phyloP scores from a whole-genome alignment of 2,888 invertebrate species.

The Emmelina monodactyla region DNA sequence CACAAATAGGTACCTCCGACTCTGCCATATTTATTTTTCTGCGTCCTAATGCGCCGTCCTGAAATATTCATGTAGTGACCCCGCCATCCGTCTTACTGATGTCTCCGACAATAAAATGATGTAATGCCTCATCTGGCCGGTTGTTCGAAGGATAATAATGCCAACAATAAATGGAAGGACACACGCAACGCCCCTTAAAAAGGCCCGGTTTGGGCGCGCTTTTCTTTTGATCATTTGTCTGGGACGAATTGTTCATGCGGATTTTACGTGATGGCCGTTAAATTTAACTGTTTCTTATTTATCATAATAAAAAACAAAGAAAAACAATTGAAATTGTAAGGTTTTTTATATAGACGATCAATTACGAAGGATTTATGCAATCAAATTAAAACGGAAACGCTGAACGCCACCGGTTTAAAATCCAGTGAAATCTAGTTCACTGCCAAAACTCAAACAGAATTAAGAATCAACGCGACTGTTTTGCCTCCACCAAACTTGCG shows the following conservation, averaged over 20 bases:
- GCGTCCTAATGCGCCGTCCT: slow-evolving; percentile 53
- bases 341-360: too few relatives aligned
- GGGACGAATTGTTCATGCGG: too few relatives aligned
- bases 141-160: slow-evolving; percentile 2
- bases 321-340: too few relatives aligned
- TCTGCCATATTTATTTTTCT: slow-evolving; percentile 59
- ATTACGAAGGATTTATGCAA: too few relatives aligned
- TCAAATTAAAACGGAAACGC: too few relatives aligned
- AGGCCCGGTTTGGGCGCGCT: not conserved
- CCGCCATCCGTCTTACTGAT: slow-evolving; percentile 50
- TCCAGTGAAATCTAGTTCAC: slow-evolving; percentile 24
- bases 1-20: slow-evolving; percentile 54
- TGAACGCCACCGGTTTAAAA: slow-evolving; percentile 20
- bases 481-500: slow-evolving; percentile 30
- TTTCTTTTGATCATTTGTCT: too few relatives aligned
- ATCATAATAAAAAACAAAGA: too few relatives aligned
- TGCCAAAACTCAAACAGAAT: slow-evolving; percentile 28
- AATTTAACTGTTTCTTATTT: too few relatives aligned
- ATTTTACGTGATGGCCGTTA: too few relatives aligned
- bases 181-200: not conserved
- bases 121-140: slow-evolving; percentile 27
- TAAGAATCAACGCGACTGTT: slow-evolving; percentile 40
- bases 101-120: slow-evolving; percentile 40
- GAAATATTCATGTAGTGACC: slow-evolving; percentile 61
- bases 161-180: slow-evolving; percentile 1